These are phyloP conservation scores for Octodonta nipae DNA, from an alignment of 2,888 invertebrate genomes.

Conservation along the genomic window DNA sequence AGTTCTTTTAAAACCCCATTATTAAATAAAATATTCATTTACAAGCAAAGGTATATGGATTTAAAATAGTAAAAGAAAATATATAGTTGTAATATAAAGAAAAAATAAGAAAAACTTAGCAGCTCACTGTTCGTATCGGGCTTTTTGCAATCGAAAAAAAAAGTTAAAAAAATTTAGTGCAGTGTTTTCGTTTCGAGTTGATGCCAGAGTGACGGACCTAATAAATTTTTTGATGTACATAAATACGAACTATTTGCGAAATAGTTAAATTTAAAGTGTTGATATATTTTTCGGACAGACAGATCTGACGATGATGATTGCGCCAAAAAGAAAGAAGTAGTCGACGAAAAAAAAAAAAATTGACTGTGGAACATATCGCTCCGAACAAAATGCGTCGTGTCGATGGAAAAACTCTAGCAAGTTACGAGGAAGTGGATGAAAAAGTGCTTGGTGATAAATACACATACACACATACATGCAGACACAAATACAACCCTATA, in stretches of 20 bases:
- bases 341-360: too few relatives aligned
- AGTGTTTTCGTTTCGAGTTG: constrained; percentile 33
- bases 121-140: constrained; percentile 35
- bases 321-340: too few relatives aligned
- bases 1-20: constrained; percentile 23
- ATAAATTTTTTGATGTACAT: constrained; percentile 28
- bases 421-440: too few relatives aligned
- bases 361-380: too few relatives aligned
- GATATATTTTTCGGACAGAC: too few relatives aligned
- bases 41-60: constrained; percentile 33
- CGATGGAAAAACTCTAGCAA: too few relatives aligned
- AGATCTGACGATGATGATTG: too few relatives aligned
- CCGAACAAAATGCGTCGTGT: too few relatives aligned
- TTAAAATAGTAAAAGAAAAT: constrained; percentile 23
- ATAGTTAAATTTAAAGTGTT: constrained; percentile 28
- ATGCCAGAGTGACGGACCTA: constrained; percentile 28
- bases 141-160: constrained; percentile 22
- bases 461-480: too few relatives aligned
- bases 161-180: constrained; percentile 22
- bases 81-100: constrained; percentile 28
- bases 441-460: too few relatives aligned
- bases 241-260: constrained; percentile 17
- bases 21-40: constrained; percentile 19
- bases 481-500: too few relatives aligned
- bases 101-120: constrained; percentile 27